Percentiles rank a stretch among this genome's conserved stretches.
Evolutionary conservation across 2,113 vertebrate genomes (phyloP).

Genomic region (Mobula hypostoma): DNA sequence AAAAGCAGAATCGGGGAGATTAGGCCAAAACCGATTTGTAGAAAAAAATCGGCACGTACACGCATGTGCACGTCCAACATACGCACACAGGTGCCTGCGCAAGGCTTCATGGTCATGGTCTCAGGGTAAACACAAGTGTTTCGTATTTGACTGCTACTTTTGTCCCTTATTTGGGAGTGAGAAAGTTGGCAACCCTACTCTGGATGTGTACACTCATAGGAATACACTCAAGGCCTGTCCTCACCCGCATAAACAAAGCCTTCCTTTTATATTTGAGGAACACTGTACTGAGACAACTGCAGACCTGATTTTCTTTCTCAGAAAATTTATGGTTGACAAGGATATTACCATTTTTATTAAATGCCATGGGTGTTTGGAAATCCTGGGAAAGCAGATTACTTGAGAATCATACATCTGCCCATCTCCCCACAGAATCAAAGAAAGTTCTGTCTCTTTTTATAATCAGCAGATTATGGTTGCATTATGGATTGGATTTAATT

Average conservation of each 20-base stretch:
- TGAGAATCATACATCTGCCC: not conserved
- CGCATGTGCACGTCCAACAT: too few species aligned
- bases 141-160: too few species aligned
- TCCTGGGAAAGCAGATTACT: constrained; percentile 26
- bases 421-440: not conserved
- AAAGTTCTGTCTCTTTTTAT: not conserved
- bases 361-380: constrained; percentile 15
- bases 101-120: too few species aligned
- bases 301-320: not conserved
- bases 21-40: too few species aligned
- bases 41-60: too few species aligned
- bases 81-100: too few species aligned
- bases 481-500: constrained; percentile 4
- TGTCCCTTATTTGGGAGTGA: too few species aligned
- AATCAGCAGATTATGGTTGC: constrained; percentile 6
- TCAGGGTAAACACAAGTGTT: too few species aligned
- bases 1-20: too few species aligned
- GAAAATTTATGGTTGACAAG: not conserved
- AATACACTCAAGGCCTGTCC: not conserved
- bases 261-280: not conserved
- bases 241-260: not conserved
- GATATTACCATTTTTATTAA: constrained; percentile 33
- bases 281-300: not conserved
- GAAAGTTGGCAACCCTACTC: too few species aligned
- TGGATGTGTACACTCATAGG: not conserved